These are phyloP conservation scores for Batillaria attramentaria DNA, from an alignment of 1,140 invertebrate genomes.

Conservation along the genomic window DNA sequence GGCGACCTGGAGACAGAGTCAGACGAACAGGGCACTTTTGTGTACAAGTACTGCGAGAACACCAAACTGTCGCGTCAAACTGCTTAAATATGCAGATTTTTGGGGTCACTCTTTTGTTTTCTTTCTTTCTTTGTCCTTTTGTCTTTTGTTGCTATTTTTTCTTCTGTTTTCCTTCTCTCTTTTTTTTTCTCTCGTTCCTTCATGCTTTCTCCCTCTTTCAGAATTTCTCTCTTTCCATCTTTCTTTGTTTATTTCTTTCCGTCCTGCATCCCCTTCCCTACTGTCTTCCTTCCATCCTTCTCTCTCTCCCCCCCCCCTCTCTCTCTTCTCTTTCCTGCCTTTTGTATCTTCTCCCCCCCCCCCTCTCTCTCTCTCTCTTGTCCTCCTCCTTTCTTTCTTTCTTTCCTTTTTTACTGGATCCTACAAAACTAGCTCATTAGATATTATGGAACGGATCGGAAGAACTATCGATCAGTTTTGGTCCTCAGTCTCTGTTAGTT, in stretches of 20 bases:
- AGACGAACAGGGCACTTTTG: constrained; percentile 34
- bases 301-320: background rate
- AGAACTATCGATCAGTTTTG: too few species aligned
- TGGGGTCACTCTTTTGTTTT: too few species aligned
- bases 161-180: too few species aligned
- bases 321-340: background rate
- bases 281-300: too few species aligned
- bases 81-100: too few species aligned
- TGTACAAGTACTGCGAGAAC: constrained; percentile 37
- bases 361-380: background rate
- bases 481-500: too few species aligned
- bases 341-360: background rate
- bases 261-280: too few species aligned
- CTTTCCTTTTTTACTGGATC: background rate
- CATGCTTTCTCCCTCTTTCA: background rate
- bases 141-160: too few species aligned
- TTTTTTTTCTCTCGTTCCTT: background rate
- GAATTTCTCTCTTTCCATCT: background rate
- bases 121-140: too few species aligned
- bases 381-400: background rate
- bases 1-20: constrained; percentile 8
- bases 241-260: background rate
- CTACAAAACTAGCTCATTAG: too few species aligned
- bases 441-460: background rate
- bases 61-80: too few species aligned